Percentiles rank a stretch among this genome's conserved stretches.
Evolutionary conservation across 1,140 invertebrate genomes (phyloP).

Genomic region (Rhizoglyphus robini): DNA sequence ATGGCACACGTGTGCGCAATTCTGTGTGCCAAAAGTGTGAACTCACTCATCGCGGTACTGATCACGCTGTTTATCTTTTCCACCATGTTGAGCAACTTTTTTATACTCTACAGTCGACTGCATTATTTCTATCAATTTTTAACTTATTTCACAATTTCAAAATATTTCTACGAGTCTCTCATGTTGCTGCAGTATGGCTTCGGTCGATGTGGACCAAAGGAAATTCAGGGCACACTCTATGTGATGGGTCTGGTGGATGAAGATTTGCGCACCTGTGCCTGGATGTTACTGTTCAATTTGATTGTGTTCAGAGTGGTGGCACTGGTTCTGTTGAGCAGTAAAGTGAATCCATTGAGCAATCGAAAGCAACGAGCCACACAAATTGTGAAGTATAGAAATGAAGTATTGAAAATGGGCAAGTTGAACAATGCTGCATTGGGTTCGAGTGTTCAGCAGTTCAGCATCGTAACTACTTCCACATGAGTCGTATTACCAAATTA

Average conservation of each 20-base stretch:
- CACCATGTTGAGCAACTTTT: conserved; percentile 11
- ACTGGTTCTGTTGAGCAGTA: no score
- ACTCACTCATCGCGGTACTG: background rate
- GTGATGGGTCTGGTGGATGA: background rate
- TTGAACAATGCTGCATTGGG: no score
- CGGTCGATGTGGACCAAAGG: conserved; percentile 3
- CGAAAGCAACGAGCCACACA: no score
- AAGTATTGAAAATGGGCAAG: no score
- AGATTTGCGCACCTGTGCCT: background rate
- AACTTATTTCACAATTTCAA: background rate
- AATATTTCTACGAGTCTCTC: background rate
- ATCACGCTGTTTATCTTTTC: no score
- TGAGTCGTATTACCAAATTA: no score
- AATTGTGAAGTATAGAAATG: no score
- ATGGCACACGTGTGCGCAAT: background rate
- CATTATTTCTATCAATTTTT: conserved; percentile 4
- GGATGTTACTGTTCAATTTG: conserved; percentile 2
- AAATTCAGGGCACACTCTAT: background rate
- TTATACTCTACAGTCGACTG: background rate
- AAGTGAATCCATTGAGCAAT: no score
- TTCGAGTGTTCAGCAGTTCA: no score
- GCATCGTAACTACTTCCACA: no score
- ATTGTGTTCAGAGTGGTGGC: background rate
- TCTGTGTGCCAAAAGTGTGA: background rate
- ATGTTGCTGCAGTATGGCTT: conserved; percentile 15